Conservation (phyloP, 2,797 vertebrate species). For the Muraenolepis orangiensis region DNA sequence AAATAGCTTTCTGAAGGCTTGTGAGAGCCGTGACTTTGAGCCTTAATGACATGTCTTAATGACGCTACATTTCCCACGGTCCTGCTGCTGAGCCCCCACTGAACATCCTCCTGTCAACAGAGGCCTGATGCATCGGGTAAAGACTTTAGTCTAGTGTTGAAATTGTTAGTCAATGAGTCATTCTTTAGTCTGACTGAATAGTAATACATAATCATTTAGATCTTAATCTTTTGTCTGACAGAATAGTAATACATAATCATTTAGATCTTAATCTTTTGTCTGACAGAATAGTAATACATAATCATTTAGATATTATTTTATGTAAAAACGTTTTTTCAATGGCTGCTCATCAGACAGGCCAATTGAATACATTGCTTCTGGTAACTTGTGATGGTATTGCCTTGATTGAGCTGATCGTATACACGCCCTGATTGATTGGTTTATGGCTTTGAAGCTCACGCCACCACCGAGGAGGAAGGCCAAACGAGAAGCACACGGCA, state of each 20-base stretch:
- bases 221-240: background rate
- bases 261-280: background rate
- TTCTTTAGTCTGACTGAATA: background rate
- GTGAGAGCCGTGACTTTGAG: too few relatives aligned
- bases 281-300: background rate
- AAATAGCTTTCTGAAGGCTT: background rate
- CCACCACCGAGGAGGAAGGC: background rate
- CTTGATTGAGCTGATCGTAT: too few relatives aligned
- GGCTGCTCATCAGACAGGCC: background rate
- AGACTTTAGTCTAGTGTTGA: background rate
- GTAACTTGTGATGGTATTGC: background rate
- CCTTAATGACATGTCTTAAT: background rate
- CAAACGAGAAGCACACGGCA: background rate
- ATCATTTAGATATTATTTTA: background rate
- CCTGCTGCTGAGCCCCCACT: background rate
- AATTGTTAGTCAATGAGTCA: background rate
- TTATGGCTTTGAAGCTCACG: background rate
- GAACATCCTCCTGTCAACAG: background rate
- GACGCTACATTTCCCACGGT: background rate
- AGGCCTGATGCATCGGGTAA: background rate
- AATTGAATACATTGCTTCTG: background rate
- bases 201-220: background rate
- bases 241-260: background rate
- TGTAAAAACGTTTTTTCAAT: background rate
- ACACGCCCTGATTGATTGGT: too few relatives aligned